Evolutionary conservation across 2,797 vertebrate species (phyloP).

Genomic region (Hoplostethus atlanticus): DNA sequence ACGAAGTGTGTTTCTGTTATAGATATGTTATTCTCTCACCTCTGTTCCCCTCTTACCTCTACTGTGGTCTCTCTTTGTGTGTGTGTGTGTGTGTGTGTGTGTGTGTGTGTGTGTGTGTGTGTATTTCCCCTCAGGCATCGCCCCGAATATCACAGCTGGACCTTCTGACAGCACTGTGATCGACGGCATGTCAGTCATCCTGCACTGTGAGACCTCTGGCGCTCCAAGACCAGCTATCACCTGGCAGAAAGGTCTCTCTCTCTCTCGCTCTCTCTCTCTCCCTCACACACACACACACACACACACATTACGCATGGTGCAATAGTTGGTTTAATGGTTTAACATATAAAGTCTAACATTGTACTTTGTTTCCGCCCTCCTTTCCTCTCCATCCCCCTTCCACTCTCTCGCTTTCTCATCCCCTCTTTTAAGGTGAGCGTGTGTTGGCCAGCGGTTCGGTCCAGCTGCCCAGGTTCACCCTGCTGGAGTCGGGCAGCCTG

Average conservation of each 20-base stretch:
- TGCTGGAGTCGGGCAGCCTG: conserved; percentile 95
- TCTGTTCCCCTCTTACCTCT: conserved; percentile 58
- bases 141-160: conserved; percentile 96
- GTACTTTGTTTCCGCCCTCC: conserved; percentile 47
- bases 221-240: conserved; percentile 96
- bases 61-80: conserved; percentile 40
- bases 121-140: conserved; percentile 87
- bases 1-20: conserved; percentile 47
- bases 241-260: conserved; percentile 93
- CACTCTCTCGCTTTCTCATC: conserved; percentile 1
- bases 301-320: conserved; percentile 42
- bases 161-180: conserved; percentile 97
- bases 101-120: conserved; percentile 43
- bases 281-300: conserved; percentile 5
- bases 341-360: conserved; percentile 69
- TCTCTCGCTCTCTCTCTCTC: background rate
- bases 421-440: conserved; percentile 86
- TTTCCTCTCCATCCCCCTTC: conserved; percentile 6
- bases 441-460: conserved; percentile 95
- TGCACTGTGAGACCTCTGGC: conserved; percentile 95
- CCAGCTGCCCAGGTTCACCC: conserved; percentile 94
- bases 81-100: conserved; percentile 20
- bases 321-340: conserved; percentile 55
- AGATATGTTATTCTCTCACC: conserved; percentile 48
- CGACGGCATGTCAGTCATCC: conserved; percentile 93